Evolutionary conservation across 2,113 vertebrate species (phyloP).

Genomic region (Caranx melampygus): DNA sequence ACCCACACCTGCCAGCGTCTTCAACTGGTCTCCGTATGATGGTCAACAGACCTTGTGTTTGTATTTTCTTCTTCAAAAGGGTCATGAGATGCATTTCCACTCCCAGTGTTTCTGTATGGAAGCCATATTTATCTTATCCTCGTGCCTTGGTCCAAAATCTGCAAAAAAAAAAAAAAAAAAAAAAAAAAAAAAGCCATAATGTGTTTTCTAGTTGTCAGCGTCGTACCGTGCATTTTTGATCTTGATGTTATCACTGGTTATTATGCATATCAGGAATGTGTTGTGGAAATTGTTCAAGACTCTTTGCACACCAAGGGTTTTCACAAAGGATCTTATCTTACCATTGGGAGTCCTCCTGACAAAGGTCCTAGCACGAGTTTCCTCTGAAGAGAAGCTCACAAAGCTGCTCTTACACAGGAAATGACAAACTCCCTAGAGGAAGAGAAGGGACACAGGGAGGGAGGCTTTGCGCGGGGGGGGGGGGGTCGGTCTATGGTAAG

Average conservation of each 20-base stretch:
- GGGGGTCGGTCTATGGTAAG: neutral
- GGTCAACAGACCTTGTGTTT: constrained; percentile 27
- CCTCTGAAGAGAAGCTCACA: neutral
- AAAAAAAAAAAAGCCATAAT: neutral
- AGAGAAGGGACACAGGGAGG: too few species aligned
- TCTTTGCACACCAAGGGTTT: neutral
- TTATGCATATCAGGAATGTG: neutral
- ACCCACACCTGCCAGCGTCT: constrained; percentile 8
- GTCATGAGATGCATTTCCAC: constrained; percentile 26
- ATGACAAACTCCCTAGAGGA: neutral
- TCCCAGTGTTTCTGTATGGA: constrained; percentile 24
- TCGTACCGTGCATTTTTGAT: neutral
- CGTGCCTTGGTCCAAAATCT: constrained; percentile 48
- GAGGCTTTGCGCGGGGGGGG: too few species aligned
- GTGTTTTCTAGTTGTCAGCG: constrained; percentile 3
- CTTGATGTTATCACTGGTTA: constrained; percentile 9
- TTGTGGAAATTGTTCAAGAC: constrained; percentile 1
- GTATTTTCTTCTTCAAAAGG: constrained; percentile 1
- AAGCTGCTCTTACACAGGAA: neutral
- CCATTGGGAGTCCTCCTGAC: neutral
- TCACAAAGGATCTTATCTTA: constrained; percentile 1
- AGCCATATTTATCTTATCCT: constrained; percentile 27
- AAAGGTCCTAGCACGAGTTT: neutral
- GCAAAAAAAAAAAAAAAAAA: neutral
- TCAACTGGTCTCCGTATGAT: constrained; percentile 15